phyloP scores from a whole-genome alignment of 2,888 invertebrate genomes.

The Tiliacea citrago region DNA sequence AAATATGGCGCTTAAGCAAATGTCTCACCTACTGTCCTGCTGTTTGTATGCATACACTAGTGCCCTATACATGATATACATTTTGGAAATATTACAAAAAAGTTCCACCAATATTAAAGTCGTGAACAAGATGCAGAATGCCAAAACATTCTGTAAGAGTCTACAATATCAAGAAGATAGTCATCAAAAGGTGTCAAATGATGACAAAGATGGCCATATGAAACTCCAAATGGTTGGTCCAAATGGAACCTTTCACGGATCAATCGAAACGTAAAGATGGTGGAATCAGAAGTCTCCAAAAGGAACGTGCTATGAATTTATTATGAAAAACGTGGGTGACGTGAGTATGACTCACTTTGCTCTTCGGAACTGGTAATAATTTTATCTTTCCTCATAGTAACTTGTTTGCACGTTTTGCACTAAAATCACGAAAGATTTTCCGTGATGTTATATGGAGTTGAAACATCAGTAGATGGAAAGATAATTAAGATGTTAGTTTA shows the following conservation, averaged over 20 bases:
- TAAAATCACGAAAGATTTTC: constrained; percentile 9
- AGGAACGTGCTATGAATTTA: constrained; percentile 59
- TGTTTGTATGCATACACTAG: neutral
- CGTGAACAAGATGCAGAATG: neutral
- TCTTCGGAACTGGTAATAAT: constrained; percentile 23
- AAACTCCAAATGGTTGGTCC: neutral
- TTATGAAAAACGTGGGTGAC: constrained; percentile 35
- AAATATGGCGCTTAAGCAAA: neutral
- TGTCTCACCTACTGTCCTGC: neutral
- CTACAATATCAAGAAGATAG: neutral
- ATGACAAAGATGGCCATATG: neutral
- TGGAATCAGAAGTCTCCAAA: constrained; percentile 52
- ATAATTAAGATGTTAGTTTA: neutral
- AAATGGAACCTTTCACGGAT: constrained; percentile 37
- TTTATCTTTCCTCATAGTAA: constrained; percentile 24
- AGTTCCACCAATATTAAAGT: neutral
- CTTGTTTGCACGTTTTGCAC: constrained; percentile 12
- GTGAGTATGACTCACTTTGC: constrained; percentile 53
- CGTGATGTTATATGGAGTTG: neutral
- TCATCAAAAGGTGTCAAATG: neutral
- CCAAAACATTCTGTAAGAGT: neutral
- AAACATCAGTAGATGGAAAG: neutral
- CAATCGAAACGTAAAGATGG: constrained; percentile 33
- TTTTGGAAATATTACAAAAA: neutral
- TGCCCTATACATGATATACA: neutral